A percentile compares a stretch with the other conserved stretches of the same genome.
Conservation (phyloP, 1,140 invertebrate genomes). For the Teleogryllus occipitalis region DNA sequence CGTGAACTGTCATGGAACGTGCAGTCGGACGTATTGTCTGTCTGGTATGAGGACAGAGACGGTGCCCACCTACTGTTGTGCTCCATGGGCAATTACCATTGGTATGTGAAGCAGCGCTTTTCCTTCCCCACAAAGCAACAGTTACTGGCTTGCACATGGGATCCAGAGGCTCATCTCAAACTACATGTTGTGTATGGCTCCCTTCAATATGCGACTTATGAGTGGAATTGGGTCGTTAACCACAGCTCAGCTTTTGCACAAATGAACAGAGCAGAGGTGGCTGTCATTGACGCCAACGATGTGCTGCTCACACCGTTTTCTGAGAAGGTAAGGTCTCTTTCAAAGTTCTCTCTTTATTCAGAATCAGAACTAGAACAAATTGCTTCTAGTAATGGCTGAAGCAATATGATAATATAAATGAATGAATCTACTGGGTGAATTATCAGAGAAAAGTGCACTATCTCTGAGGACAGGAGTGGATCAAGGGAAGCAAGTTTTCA, state of each 20-base stretch:
- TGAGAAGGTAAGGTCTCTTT: background rate
- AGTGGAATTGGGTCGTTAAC: conserved; percentile 53
- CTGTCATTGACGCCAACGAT: background rate
- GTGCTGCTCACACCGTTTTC: background rate
- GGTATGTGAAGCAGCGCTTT: conserved; percentile 77
- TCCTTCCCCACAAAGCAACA: conserved; percentile 40
- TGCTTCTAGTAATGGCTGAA: too few species aligned
- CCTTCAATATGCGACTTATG: conserved; percentile 47
- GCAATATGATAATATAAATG: too few species aligned
- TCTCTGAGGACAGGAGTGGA: too few species aligned
- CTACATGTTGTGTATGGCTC: conserved; percentile 49
- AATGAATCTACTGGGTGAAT: too few species aligned
- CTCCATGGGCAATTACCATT: conserved; percentile 79
- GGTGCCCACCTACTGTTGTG: conserved; percentile 43
- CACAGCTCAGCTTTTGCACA: conserved; percentile 41
- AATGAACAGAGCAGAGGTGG: background rate
- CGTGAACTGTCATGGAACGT: conserved; percentile 63
- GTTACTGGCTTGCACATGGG: conserved; percentile 53
- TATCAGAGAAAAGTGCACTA: too few species aligned
- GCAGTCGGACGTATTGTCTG: conserved; percentile 65
- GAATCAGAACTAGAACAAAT: too few species aligned
- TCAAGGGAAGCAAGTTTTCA: too few species aligned
- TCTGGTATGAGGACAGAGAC: conserved; percentile 31
- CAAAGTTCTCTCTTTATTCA: too few species aligned
- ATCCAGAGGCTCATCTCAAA: conserved; percentile 45